These are phyloP conservation scores for Poecilia velifera DNA, from an alignment of 2,797 vertebrate genomes.

Conservation along the genomic window DNA sequence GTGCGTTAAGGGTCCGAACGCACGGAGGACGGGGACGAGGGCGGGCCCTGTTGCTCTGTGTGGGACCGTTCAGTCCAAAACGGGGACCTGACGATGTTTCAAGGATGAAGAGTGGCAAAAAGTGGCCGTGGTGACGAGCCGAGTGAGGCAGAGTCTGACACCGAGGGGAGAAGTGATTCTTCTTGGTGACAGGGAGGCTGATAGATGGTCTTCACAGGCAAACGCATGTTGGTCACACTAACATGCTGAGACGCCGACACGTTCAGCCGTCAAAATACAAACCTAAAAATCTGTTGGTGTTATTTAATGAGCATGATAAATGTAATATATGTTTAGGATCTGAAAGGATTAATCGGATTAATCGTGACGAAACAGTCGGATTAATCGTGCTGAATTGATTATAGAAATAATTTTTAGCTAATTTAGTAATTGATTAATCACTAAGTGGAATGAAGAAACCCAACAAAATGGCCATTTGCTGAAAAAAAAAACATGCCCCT, in stretches of 20 bases:
- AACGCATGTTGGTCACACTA: background rate
- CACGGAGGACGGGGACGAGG: slow-evolving; percentile 45
- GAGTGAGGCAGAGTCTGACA: slow-evolving; percentile 24
- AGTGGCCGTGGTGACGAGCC: slow-evolving; percentile 12
- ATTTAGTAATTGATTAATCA: no score
- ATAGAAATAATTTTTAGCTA: no score
- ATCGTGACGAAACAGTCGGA: no score
- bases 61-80: background rate
- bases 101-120: slow-evolving; percentile 36
- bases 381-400: no score
- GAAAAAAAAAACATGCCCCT: no score
- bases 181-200: slow-evolving; percentile 24
- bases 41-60: slow-evolving; percentile 14
- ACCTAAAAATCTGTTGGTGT: background rate
- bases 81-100: slow-evolving; percentile 25
- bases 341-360: no score
- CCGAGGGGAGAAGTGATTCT: slow-evolving; percentile 31
- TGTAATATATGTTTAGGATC: background rate
- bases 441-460: no score
- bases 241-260: no score
- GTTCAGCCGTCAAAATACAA: background rate
- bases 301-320: background rate
- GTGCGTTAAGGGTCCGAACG: slow-evolving; percentile 39
- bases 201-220: slow-evolving; percentile 23
- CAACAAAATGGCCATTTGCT: no score